Conservation (phyloP, 1,140 invertebrate species). For the Cydia pomonella region DNA sequence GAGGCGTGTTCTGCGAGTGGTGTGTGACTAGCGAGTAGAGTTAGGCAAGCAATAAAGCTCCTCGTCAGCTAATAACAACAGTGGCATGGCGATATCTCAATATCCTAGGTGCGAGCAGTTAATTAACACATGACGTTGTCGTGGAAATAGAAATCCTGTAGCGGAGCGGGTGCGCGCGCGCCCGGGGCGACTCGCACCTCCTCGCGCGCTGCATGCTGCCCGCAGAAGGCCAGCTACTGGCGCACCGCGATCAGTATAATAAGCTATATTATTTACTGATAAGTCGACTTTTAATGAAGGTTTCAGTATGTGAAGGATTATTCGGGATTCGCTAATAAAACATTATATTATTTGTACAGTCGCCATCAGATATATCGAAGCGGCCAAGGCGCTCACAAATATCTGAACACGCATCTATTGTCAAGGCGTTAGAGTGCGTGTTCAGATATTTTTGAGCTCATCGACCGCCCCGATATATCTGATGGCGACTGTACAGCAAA, state of each 20-base stretch:
- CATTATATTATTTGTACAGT: no score
- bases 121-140: conserved; percentile 79
- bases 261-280: no score
- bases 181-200: conserved; percentile 54
- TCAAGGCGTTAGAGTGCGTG: no score
- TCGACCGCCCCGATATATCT: no score
- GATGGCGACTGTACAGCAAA: no score
- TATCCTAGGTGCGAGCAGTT: conserved; percentile 77
- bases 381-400: no score
- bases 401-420: no score
- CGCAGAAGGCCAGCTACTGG: conserved; percentile 4
- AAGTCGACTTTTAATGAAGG: no score
- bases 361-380: no score
- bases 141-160: conserved; percentile 80
- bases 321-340: no score
- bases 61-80: conserved; percentile 78
- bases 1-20: conserved; percentile 47
- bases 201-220: conserved; percentile 41
- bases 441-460: no score
- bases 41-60: conserved; percentile 70
- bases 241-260: not conserved
- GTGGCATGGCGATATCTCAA: conserved; percentile 77
- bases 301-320: no score
- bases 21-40: conserved; percentile 46
- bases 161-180: conserved; percentile 62